Evolutionary conservation across 2,113 vertebrate genomes (phyloP).

Genomic region (Eulemur macaco): DNA sequence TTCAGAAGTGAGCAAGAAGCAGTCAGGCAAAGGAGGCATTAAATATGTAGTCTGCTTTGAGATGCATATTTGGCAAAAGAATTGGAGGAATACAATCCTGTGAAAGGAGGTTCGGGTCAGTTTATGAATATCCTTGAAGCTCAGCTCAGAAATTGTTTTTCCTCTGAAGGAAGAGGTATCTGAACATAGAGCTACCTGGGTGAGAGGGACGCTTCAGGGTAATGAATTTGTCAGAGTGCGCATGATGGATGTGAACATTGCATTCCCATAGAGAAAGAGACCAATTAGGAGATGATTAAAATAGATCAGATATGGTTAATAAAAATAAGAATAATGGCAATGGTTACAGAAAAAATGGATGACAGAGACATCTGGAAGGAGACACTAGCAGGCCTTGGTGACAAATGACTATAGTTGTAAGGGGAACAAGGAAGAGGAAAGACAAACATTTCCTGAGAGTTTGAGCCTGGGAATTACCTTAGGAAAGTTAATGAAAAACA

Average conservation of each 20-base stretch:
- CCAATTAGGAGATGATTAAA: constrained; percentile 40
- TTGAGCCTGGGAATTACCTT: neutral
- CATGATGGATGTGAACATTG: neutral
- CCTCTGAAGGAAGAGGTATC: neutral
- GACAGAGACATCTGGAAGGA: neutral
- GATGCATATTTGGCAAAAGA: neutral
- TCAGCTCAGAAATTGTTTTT: neutral
- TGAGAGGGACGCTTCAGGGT: neutral
- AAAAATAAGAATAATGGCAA: neutral
- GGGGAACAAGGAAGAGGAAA: neutral
- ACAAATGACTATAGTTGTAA: neutral
- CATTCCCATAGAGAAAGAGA: constrained; percentile 45
- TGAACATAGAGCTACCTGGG: neutral
- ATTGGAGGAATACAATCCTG: neutral
- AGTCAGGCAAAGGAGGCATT: neutral
- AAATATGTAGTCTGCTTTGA: neutral
- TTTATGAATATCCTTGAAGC: neutral
- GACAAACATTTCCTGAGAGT: neutral
- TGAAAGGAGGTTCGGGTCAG: neutral
- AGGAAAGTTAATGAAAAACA: neutral
- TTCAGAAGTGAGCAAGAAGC: neutral
- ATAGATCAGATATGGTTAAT: constrained; percentile 41
- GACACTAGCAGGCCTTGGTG: neutral
- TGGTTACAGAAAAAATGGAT: neutral
- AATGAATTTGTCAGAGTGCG: constrained; percentile 21